Conservation (phyloP, 2,888 invertebrate genomes). For the Parnassius orleans region DNA sequence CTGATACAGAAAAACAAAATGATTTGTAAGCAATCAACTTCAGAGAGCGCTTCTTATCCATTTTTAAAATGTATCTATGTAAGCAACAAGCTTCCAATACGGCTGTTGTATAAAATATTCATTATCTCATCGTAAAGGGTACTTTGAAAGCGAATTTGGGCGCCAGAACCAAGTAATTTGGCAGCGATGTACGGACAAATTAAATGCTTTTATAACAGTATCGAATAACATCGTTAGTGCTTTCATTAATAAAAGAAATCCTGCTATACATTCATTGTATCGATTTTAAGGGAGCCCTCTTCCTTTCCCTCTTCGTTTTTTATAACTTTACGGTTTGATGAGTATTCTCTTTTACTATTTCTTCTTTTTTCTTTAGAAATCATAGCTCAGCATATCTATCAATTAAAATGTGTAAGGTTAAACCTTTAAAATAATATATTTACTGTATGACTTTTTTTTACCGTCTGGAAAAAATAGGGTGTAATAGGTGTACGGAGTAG, state of each 20-base stretch:
- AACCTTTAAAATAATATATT: too few species aligned
- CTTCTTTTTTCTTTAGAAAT: too few species aligned
- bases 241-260: constrained; percentile 29
- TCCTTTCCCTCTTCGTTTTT: too few species aligned
- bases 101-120: constrained; percentile 70
- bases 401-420: too few species aligned
- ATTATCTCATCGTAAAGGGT: constrained; percentile 63
- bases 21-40: not conserved
- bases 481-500: too few species aligned
- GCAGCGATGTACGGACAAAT: constrained; percentile 49
- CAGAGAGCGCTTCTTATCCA: constrained; percentile 7
- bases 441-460: too few species aligned
- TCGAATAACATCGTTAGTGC: constrained; percentile 35
- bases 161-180: constrained; percentile 50
- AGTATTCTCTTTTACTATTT: too few species aligned
- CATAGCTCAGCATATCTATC: too few species aligned
- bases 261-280: too few species aligned
- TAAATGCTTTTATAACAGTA: constrained; percentile 42
- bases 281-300: too few species aligned
- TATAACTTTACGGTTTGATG: too few species aligned
- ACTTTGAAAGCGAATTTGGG: constrained; percentile 37
- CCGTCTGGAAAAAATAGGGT: too few species aligned
- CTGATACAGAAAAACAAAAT: not conserved
- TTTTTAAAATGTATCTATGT: constrained; percentile 15
- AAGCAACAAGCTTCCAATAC: constrained; percentile 32